These are phyloP conservation scores for Gymnoscelis rufifasciata DNA, from an alignment of 2,888 invertebrate genomes.

Conservation along the genomic window DNA sequence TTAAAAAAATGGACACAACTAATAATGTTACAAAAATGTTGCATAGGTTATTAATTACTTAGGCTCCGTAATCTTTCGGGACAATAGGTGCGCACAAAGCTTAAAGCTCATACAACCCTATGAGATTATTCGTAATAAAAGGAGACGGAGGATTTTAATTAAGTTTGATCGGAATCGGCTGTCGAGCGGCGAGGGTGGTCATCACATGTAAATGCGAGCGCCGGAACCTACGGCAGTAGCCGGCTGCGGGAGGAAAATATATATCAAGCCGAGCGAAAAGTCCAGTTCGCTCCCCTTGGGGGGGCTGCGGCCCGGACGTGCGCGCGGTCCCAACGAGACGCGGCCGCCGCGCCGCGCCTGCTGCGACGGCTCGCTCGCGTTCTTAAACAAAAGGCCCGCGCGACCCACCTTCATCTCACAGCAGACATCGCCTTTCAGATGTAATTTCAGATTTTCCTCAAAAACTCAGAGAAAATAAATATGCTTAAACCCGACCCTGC, in stretches of 20 bases:
- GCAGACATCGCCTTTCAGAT: constrained; percentile 49
- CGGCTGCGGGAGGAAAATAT: constrained; percentile 74
- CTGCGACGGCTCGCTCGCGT: constrained; percentile 24
- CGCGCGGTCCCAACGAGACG: constrained; percentile 76
- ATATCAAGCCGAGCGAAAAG: constrained; percentile 76
- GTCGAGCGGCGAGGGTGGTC: constrained; percentile 41
- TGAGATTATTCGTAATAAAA: constrained; percentile 17
- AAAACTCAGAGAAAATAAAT: constrained; percentile 69
- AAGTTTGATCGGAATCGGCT: constrained; percentile 47
- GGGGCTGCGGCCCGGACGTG: constrained; percentile 68
- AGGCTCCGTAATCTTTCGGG: neutral
- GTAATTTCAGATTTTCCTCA: constrained; percentile 68
- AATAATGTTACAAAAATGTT: too few relatives aligned
- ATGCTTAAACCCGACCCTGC: constrained; percentile 73
- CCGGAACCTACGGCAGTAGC: constrained; percentile 65
- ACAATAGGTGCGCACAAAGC: constrained; percentile 10
- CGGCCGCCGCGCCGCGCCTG: constrained; percentile 51
- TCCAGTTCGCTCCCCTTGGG: constrained; percentile 73
- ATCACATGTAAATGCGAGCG: constrained; percentile 65
- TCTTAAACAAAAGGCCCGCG: constrained; percentile 12
- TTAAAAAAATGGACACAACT: too few relatives aligned
- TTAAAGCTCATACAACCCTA: constrained; percentile 7
- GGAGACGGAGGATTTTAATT: constrained; percentile 44
- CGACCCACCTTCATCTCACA: constrained; percentile 24
- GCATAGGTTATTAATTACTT: neutral